Conservation (phyloP, 2,113 vertebrate species). For the Mustelus asterias region DNA sequence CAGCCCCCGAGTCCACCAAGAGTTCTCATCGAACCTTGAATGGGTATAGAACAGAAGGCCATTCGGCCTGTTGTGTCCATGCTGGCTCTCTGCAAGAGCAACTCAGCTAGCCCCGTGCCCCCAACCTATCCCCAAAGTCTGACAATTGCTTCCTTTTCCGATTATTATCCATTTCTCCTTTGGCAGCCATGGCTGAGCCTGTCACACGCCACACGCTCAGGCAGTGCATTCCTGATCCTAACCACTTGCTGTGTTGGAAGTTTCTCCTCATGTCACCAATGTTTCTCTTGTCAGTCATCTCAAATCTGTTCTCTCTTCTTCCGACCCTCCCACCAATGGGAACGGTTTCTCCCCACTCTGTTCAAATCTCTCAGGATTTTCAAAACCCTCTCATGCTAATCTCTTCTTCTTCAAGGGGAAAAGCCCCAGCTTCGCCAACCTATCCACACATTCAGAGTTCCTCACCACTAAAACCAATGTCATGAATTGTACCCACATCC, state of each 20-base stretch:
- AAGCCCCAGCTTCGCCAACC: too few relatives aligned
- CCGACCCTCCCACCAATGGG: not conserved
- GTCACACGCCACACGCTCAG: not conserved
- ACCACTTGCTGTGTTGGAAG: not conserved
- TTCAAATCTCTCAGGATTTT: not conserved
- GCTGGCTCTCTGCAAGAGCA: too few relatives aligned
- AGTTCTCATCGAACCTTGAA: not conserved
- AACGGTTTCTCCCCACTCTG: not conserved
- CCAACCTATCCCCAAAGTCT: too few relatives aligned
- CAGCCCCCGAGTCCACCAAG: not conserved
- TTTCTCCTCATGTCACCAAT: not conserved
- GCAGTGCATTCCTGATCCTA: too few relatives aligned
- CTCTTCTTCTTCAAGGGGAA: not conserved
- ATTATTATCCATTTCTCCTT: not conserved
- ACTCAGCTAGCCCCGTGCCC: not conserved
- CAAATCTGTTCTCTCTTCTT: not conserved
- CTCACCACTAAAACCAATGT: too few relatives aligned
- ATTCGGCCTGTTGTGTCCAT: not conserved
- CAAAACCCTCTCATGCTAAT: not conserved
- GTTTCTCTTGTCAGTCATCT: not conserved
- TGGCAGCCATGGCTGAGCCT: not conserved
- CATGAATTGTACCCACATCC: not conserved
- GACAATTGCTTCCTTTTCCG: not conserved
- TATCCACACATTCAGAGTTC: too few relatives aligned
- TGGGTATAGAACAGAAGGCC: not conserved